A percentile compares a stretch with the other conserved stretches of the same genome.
These are phyloP conservation scores for Zaprionus inermis DNA, from an alignment of 1,140 invertebrate species.

Conservation along the genomic window DNA sequence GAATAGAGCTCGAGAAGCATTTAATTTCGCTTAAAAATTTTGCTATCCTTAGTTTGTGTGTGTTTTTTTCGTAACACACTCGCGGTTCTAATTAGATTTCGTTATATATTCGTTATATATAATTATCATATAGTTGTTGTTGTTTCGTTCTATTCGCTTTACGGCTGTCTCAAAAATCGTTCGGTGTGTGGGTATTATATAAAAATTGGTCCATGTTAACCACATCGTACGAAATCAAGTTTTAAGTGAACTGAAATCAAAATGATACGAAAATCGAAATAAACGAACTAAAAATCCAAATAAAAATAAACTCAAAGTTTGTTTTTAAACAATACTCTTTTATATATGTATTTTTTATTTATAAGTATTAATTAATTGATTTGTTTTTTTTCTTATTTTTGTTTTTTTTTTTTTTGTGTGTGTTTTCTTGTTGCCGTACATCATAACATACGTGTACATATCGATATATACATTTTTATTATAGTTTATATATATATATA, in stretches of 20 bases:
- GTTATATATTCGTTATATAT: slow-evolving; percentile 57
- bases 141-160: slow-evolving; percentile 20
- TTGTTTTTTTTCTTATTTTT: slow-evolving; percentile 44
- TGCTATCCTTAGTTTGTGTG: slow-evolving; percentile 55
- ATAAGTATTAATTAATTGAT: slow-evolving; percentile 73
- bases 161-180: slow-evolving; percentile 28
- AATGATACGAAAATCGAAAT: slow-evolving; percentile 2
- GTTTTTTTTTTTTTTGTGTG: slow-evolving; percentile 27
- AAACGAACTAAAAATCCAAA: slow-evolving; percentile 18
- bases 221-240: slow-evolving; percentile 65
- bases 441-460: slow-evolving; percentile 65
- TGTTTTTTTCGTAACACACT: slow-evolving; percentile 24
- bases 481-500: slow-evolving; percentile 38
- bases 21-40: slow-evolving; percentile 77
- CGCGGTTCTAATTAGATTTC: slow-evolving; percentile 33
- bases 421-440: slow-evolving; percentile 68
- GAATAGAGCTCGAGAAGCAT: slow-evolving; percentile 58
- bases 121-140: slow-evolving; percentile 55
- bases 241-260: slow-evolving; percentile 26
- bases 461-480: slow-evolving; percentile 68
- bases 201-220: slow-evolving; percentile 82
- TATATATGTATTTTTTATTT: slow-evolving; percentile 64
- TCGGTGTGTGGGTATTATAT: slow-evolving; percentile 53
- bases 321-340: slow-evolving; percentile 73
- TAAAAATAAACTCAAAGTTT: slow-evolving; percentile 37